phyloP scores from a whole-genome alignment of 2,113 vertebrate species.

The Amblyopsis rosae region DNA sequence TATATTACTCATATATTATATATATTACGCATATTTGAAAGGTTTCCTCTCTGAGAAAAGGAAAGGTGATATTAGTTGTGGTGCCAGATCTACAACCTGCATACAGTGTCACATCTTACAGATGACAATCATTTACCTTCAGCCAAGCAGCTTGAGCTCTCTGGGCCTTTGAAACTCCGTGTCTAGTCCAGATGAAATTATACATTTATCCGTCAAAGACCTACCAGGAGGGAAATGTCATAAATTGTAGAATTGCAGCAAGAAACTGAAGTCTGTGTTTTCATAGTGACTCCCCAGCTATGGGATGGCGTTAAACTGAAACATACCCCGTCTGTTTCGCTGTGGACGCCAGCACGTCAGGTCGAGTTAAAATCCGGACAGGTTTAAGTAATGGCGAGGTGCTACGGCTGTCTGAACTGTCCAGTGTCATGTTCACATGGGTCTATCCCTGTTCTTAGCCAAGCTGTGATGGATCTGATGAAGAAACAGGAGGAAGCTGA shows the following conservation, averaged over 20 bases:
- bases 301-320: conserved; percentile 66
- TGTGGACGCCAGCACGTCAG: conserved; percentile 66
- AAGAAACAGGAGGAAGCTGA: conserved; percentile 25
- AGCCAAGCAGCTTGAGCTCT: background rate
- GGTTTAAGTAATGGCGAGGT: conserved; percentile 67
- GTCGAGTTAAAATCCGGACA: conserved; percentile 51
- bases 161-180: conserved; percentile 2
- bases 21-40: background rate
- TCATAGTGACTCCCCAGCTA: conserved; percentile 57
- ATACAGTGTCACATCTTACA: conserved; percentile 5
- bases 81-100: background rate
- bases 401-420: conserved; percentile 43
- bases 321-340: conserved; percentile 65
- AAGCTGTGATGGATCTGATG: conserved; percentile 36
- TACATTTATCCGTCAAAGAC: conserved; percentile 33
- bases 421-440: conserved; percentile 60
- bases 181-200: conserved; percentile 21
- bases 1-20: conserved; percentile 6
- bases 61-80: background rate
- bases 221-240: conserved; percentile 42
- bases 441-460: conserved; percentile 44
- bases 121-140: background rate
- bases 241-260: conserved; percentile 37
- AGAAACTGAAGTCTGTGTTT: conserved; percentile 66
- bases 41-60: background rate